phyloP scores from a whole-genome alignment of 2,797 vertebrate species.

The Sebastes variabilis region DNA sequence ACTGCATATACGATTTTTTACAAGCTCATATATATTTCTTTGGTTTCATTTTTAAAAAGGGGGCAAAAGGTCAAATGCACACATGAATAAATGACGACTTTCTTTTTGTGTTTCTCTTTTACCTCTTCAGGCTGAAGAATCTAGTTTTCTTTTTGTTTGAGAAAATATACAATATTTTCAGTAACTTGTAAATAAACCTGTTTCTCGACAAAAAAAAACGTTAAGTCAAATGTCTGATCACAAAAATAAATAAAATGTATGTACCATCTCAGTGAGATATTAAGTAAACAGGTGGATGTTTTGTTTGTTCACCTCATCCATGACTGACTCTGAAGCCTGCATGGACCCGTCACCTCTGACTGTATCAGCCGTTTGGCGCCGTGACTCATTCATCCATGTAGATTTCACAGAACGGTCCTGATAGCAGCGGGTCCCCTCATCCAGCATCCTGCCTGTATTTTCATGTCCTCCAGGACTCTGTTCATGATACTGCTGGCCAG shows the following conservation, averaged over 20 bases:
- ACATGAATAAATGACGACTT: not conserved
- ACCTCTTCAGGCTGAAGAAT: not conserved
- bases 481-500: slow-evolving; percentile 9
- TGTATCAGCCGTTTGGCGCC: not conserved
- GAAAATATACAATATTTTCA: not conserved
- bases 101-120: not conserved
- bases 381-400: slow-evolving; percentile 19
- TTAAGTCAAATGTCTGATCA: too few relatives aligned
- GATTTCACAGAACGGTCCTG: not conserved
- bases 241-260: too few relatives aligned
- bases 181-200: not conserved
- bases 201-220: not conserved
- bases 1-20: not conserved
- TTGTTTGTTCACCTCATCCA: not conserved
- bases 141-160: not conserved
- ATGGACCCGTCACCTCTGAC: not conserved
- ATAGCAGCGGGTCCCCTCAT: not conserved
- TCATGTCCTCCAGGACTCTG: not conserved
- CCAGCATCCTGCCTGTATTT: slow-evolving; percentile 31
- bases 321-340: not conserved
- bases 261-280: too few relatives aligned
- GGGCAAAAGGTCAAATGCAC: not conserved
- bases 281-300: not conserved
- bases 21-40: not conserved
- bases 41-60: not conserved